A percentile compares a stretch with the other conserved stretches of the same genome.
Evolutionary conservation across 2,113 vertebrate genomes (phyloP).

Genomic region (Cichladusa arquata): DNA sequence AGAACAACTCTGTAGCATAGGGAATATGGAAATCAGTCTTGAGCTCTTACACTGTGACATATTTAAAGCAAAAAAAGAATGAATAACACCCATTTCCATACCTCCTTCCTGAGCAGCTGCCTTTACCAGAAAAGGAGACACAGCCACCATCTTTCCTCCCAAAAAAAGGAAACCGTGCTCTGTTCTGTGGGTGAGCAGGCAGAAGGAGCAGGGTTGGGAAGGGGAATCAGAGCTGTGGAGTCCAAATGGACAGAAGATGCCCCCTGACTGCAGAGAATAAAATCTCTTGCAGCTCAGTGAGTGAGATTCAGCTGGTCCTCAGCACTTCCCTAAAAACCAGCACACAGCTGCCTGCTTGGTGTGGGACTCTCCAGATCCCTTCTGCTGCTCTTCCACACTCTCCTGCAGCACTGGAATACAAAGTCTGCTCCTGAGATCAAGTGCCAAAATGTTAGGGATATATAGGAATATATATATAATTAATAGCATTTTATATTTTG

Average conservation of each 20-base stretch:
- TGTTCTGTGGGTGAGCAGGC: neutral
- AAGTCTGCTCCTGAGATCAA: neutral
- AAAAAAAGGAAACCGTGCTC: neutral
- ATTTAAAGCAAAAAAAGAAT: conserved; percentile 11
- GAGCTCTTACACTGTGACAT: neutral
- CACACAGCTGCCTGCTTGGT: neutral
- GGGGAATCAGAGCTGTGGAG: neutral
- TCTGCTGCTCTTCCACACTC: neutral
- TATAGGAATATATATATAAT: too few species aligned
- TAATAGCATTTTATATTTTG: neutral
- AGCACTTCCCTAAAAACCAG: neutral
- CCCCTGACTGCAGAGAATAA: neutral
- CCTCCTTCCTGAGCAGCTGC: neutral
- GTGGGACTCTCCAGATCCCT: neutral
- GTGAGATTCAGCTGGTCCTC: neutral
- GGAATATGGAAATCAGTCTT: conserved; percentile 21
- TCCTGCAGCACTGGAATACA: neutral
- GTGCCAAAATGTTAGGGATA: neutral
- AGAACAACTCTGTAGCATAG: neutral
- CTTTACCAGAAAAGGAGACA: conserved; percentile 7
- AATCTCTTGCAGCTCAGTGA: neutral
- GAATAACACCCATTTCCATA: neutral
- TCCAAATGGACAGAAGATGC: neutral
- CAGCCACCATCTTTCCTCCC: neutral
- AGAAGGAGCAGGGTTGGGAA: neutral